Percentiles rank a stretch among this genome's conserved stretches.
These are phyloP conservation scores for Busseola fusca DNA, from an alignment of 2,888 invertebrate species.

Conservation along the genomic window DNA sequence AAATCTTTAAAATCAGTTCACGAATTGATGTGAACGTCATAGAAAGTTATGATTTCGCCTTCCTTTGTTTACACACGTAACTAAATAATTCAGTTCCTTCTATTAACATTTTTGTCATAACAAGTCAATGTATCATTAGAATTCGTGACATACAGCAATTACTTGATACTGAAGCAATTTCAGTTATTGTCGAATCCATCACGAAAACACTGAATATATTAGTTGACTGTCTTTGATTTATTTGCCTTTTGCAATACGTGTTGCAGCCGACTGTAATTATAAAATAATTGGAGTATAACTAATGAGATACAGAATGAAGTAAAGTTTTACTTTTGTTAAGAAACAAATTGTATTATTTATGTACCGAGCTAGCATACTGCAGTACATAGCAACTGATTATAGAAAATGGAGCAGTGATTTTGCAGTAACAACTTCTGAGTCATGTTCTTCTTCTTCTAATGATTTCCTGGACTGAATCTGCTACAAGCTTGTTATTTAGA, in stretches of 20 bases:
- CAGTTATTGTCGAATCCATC: slow-evolving; percentile 32
- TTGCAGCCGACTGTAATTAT: slow-evolving; percentile 28
- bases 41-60: not conserved
- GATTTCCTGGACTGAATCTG: not conserved
- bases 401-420: slow-evolving; percentile 16
- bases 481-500: not conserved
- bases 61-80: slow-evolving; percentile 16
- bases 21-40: not conserved
- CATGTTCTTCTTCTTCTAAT: slow-evolving; percentile 3
- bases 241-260: slow-evolving; percentile 42
- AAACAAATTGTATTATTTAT: slow-evolving; percentile 29
- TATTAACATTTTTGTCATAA: slow-evolving; percentile 19
- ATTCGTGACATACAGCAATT: slow-evolving; percentile 46
- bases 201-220: slow-evolving; percentile 30
- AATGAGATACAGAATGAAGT: slow-evolving; percentile 41
- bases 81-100: slow-evolving; percentile 23
- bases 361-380: slow-evolving; percentile 7
- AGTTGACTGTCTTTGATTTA: slow-evolving; percentile 36
- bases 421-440: slow-evolving; percentile 9
- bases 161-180: slow-evolving; percentile 12
- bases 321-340: slow-evolving; percentile 45
- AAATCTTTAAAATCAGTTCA: not conserved
- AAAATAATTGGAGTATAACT: slow-evolving; percentile 54
- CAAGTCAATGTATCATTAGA: slow-evolving; percentile 20
- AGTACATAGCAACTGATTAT: slow-evolving; percentile 16